Evolutionary conservation across 2,113 vertebrate species (phyloP).

Genomic region (Centrocercus urophasianus): DNA sequence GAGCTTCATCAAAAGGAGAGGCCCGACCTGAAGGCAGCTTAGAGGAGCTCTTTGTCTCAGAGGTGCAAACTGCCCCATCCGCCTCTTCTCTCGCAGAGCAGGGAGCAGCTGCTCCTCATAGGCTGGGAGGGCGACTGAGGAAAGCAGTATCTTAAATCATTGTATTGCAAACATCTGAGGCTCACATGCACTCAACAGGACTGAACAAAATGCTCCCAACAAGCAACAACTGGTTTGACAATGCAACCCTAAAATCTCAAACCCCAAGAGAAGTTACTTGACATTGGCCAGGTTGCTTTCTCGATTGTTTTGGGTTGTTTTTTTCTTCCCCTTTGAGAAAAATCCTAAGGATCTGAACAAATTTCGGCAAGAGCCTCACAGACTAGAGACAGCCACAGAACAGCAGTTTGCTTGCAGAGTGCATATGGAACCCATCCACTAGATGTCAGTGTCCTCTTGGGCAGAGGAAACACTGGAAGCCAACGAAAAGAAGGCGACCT

Average conservation of each 20-base stretch:
- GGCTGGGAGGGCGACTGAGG: background rate
- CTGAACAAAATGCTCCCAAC: background rate
- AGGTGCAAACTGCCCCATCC: background rate
- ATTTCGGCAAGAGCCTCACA: background rate
- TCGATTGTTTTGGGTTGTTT: too few species aligned
- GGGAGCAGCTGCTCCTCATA: background rate
- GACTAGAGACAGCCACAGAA: background rate
- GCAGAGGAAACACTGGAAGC: background rate
- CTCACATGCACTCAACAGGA: background rate
- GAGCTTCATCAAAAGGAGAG: background rate
- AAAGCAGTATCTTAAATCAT: background rate
- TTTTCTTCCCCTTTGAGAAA: background rate
- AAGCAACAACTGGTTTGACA: background rate
- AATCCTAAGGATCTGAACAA: background rate
- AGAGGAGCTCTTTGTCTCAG: accelerated
- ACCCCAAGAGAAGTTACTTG: background rate
- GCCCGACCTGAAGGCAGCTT: background rate
- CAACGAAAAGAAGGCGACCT: accelerated
- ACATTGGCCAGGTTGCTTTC: background rate
- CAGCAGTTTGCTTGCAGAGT: background rate
- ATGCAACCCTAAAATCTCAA: background rate
- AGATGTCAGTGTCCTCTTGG: slow-evolving; percentile 67
- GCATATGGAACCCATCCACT: slow-evolving; percentile 49
- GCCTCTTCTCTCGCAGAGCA: background rate
- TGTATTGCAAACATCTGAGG: background rate